Evolutionary conservation across 2,113 vertebrate species (phyloP).

Genomic region (Sorex fumeus): DNA sequence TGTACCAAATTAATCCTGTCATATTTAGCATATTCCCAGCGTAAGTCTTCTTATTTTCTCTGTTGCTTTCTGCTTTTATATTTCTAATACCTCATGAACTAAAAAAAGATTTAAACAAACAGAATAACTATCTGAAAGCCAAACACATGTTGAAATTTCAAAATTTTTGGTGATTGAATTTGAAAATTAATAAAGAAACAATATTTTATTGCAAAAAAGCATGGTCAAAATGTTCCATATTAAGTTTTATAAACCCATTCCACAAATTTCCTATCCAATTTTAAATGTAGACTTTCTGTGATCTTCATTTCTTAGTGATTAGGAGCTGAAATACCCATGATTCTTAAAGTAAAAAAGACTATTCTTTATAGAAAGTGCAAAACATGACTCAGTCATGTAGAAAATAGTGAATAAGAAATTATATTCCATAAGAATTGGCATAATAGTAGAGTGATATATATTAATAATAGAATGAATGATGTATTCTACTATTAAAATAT

Average conservation of each 20-base stretch:
- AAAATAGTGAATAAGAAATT: neutral
- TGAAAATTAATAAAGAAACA: neutral
- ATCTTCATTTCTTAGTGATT: neutral
- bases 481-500: neutral
- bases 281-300: neutral
- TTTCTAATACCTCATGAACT: neutral
- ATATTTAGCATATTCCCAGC: constrained; percentile 49
- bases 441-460: too few species aligned
- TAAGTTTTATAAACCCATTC: neutral
- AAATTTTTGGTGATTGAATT: neutral
- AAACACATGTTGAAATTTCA: neutral
- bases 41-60: constrained; percentile 7
- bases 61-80: constrained; percentile 33
- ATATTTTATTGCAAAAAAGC: constrained; percentile 6
- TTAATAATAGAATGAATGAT: too few species aligned
- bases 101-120: constrained; percentile 15
- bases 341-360: neutral
- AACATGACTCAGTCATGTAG: neutral
- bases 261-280: neutral
- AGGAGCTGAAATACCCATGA: neutral
- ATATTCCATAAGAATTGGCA: neutral
- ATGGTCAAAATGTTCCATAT: neutral
- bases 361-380: neutral
- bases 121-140: constrained; percentile 1
- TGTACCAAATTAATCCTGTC: constrained; percentile 51